Evolutionary conservation across 2,113 vertebrate genomes (phyloP).

Genomic region (Nematolebias whitei): DNA sequence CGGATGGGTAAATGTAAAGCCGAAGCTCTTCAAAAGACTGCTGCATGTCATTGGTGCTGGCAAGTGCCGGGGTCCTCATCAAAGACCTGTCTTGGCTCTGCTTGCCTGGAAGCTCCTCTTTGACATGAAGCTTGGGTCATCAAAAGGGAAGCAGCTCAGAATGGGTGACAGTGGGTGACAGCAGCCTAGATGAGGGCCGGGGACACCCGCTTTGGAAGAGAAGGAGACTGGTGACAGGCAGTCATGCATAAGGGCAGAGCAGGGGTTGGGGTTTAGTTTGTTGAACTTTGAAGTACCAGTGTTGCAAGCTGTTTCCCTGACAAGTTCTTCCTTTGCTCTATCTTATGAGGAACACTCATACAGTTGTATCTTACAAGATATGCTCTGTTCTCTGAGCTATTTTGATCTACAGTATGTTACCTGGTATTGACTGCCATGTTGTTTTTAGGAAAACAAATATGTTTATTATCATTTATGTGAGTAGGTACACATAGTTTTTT

Average conservation of each 20-base stretch:
- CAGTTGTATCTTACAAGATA: conserved; percentile 56
- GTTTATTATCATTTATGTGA: conserved; percentile 12
- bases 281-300: conserved; percentile 74
- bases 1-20: conserved; percentile 39
- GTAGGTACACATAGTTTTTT: conserved; percentile 20
- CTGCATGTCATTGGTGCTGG: conserved; percentile 61
- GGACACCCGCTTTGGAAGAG: conserved; percentile 53
- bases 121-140: conserved; percentile 68
- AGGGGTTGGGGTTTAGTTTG: conserved; percentile 57
- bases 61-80: conserved; percentile 70
- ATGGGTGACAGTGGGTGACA: conserved; percentile 42
- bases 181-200: conserved; percentile 46
- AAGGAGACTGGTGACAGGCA: conserved; percentile 58
- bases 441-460: conserved; percentile 8
- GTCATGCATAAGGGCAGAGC: conserved; percentile 54
- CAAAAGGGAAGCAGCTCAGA: conserved; percentile 63
- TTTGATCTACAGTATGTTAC: conserved; percentile 54
- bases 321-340: conserved; percentile 77
- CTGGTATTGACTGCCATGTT: conserved; percentile 10
- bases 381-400: conserved; percentile 39
- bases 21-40: conserved; percentile 66
- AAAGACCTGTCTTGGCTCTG: conserved; percentile 73
- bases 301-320: conserved; percentile 77
- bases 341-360: conserved; percentile 46
- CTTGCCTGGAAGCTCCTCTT: conserved; percentile 67